phyloP scores from a whole-genome alignment of 2,797 vertebrate species.

The Pelodytes ibericus region DNA sequence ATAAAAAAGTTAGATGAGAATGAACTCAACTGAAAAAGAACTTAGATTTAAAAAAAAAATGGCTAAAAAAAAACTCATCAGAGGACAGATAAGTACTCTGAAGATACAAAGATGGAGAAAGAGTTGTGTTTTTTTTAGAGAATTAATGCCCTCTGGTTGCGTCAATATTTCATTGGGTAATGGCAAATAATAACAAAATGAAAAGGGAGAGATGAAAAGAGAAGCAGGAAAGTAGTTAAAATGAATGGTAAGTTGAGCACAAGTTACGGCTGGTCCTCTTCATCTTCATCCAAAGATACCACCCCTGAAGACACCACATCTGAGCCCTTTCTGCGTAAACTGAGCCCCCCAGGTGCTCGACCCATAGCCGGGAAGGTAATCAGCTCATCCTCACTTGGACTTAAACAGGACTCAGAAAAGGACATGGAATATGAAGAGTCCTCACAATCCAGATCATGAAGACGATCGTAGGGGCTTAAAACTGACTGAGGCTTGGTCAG shows the following conservation, averaged over 20 bases:
- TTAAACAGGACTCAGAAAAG: conserved; percentile 89
- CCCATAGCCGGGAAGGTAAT: conserved; percentile 82
- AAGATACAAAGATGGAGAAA: background rate
- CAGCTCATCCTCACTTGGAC: conserved; percentile 83
- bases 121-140: background rate
- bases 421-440: conserved; percentile 88
- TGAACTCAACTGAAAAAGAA: background rate
- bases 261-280: conserved; percentile 71
- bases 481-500: conserved; percentile 79
- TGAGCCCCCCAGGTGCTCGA: conserved; percentile 65
- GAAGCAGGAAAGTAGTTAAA: conserved; percentile 30
- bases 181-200: conserved; percentile 3
- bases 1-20: background rate
- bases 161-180: conserved; percentile 14
- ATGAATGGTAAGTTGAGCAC: conserved; percentile 58
- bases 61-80: background rate
- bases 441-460: conserved; percentile 81
- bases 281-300: conserved; percentile 90
- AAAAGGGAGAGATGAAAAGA: background rate
- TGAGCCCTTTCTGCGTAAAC: conserved; percentile 83
- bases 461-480: conserved; percentile 85
- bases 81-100: background rate
- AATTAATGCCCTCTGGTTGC: conserved; percentile 48
- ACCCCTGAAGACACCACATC: conserved; percentile 92
- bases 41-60: background rate